phyloP scores from a whole-genome alignment of 1,140 invertebrate genomes.

The Caenorhabditis tropicalis region DNA sequence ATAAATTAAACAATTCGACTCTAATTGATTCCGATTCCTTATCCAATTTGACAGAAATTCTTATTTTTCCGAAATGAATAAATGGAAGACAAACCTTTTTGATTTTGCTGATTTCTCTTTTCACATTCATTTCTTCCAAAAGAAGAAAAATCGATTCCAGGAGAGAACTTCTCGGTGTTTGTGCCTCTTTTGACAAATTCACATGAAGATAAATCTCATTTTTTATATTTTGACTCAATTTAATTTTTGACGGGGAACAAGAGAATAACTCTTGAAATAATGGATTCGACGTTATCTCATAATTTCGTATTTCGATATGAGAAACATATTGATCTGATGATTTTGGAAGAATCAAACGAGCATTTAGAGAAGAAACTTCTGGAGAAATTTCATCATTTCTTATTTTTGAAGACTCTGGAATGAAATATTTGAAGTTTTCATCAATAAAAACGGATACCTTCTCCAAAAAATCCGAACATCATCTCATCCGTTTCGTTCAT shows the following conservation, averaged over 20 bases:
- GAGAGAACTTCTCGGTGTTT: background rate
- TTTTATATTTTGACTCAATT: background rate
- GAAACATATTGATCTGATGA: background rate
- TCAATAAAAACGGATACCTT: background rate
- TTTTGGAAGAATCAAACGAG: slow-evolving; percentile 14
- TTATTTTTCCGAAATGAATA: slow-evolving; percentile 9
- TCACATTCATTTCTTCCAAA: background rate
- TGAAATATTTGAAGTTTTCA: background rate
- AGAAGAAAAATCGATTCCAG: background rate
- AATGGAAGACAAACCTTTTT: background rate
- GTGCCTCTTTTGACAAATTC: background rate
- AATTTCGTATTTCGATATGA: slow-evolving; percentile 19
- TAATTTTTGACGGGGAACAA: background rate
- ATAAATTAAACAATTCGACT: background rate
- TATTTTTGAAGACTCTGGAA: background rate
- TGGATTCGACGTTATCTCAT: background rate
- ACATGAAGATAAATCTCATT: slow-evolving; percentile 31
- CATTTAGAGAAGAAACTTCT: background rate
- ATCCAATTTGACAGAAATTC: background rate
- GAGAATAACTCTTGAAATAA: background rate
- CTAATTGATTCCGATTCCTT: background rate
- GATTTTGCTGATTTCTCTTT: background rate
- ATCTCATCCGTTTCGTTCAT: background rate
- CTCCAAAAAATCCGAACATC: slow-evolving; percentile 4
- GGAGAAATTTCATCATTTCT: slow-evolving; percentile 3